These are phyloP conservation scores for Drymonia ruficornis DNA, from an alignment of 2,888 invertebrate species.

Conservation along the genomic window DNA sequence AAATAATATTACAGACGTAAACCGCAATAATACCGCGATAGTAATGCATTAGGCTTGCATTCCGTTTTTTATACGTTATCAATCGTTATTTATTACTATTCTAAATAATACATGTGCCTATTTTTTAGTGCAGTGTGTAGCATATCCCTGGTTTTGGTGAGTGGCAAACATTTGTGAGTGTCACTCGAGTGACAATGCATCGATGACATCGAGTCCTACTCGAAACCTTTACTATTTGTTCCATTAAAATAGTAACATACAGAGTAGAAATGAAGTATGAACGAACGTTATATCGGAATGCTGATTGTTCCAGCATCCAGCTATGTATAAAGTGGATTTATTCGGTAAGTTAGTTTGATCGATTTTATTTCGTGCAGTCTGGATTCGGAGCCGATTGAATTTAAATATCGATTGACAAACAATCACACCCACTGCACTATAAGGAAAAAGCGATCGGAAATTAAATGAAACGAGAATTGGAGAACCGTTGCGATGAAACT, in stretches of 20 bases:
- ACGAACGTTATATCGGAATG: neutral
- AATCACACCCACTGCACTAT: slow-evolving; percentile 17
- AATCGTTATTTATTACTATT: slow-evolving; percentile 15
- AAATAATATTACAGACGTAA: slow-evolving; percentile 51
- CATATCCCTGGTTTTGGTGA: slow-evolving; percentile 54
- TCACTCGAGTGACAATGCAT: slow-evolving; percentile 69
- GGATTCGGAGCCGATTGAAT: neutral
- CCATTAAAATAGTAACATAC: neutral
- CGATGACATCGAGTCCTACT: slow-evolving; percentile 57
- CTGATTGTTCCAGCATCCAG: neutral
- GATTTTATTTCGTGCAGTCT: neutral
- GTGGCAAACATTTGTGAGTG: slow-evolving; percentile 74
- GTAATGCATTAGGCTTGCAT: slow-evolving; percentile 22
- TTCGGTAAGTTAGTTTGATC: slow-evolving; percentile 3
- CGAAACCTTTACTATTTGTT: slow-evolving; percentile 50
- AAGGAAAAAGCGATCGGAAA: slow-evolving; percentile 27
- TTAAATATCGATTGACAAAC: slow-evolving; percentile 25
- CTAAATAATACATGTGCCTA: slow-evolving; percentile 30
- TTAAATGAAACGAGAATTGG: slow-evolving; percentile 15
- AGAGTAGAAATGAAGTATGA: neutral
- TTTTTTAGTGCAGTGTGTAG: slow-evolving; percentile 34
- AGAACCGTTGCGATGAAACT: slow-evolving; percentile 19
- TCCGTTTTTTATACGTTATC: slow-evolving; percentile 12
- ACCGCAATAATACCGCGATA: slow-evolving; percentile 42
- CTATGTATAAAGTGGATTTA: neutral